Evolutionary conservation across 2,888 invertebrate species (phyloP).

Genomic region (Lasioglossum vierecki): DNA sequence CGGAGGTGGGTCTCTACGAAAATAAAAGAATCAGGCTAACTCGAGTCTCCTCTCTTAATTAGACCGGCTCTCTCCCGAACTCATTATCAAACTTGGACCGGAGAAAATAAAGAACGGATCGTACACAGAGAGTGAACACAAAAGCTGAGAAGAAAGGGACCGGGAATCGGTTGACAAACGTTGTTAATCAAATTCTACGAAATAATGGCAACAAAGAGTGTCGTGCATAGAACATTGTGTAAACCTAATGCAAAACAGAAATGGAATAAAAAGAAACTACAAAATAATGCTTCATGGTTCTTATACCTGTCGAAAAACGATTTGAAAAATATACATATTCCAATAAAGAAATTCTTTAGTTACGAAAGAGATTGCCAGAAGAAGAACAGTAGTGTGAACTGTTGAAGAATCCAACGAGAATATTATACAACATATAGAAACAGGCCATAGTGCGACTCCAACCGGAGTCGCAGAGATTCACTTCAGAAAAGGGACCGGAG

Average conservation of each 20-base stretch:
- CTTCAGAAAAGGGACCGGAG: no score
- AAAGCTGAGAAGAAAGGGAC: neutral
- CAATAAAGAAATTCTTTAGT: neutral
- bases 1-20: neutral
- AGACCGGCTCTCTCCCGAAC: neutral
- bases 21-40: constrained; percentile 6
- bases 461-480: no score
- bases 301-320: no score
- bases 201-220: neutral
- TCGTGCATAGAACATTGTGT: neutral
- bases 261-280: neutral
- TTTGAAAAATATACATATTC: neutral
- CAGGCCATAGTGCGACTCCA: no score
- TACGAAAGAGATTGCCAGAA: no score
- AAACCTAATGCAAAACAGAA: no score
- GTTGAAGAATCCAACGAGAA: no score
- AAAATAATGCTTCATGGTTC: no score
- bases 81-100: constrained; percentile 4
- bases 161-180: neutral
- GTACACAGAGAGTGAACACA: neutral
- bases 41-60: neutral
- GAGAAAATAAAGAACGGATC: neutral
- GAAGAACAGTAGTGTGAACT: no score
- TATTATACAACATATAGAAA: no score
- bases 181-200: neutral